Base-by-base conservation (phyloP, 2,888 invertebrate species). In the Chrysomela aeneicollis region DNA sequence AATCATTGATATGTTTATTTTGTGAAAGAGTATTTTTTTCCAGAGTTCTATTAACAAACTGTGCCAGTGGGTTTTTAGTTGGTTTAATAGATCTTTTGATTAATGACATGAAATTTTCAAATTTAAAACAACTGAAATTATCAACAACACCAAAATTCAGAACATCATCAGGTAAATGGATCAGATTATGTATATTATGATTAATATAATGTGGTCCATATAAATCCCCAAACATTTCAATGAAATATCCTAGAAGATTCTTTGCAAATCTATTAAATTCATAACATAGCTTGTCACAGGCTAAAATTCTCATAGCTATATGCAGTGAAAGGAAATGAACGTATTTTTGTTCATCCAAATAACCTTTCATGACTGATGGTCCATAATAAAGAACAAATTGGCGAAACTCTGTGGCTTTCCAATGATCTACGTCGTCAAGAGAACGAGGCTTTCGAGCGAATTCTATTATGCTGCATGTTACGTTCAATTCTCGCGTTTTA, bases 391-490 rank as follows among this genome's bases (percentile, higher is more conserved):
- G 59, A 19, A 76, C 47, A 54, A 74, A 72, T 54, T 68, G 63
- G n/a, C 73, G 59, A 17, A 70, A 70, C 61, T 73, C 73, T 26
- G 73, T 71, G 12, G 72, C 73, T 66, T 76, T 74, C 68, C 71
- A 75, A 17, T 59, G 42, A 26, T 67, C 66, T 19, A 70, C 54
- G 10, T 70, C 68, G 32, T 66, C 42, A 10, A 75, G 10, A 21
- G 46, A 18, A n/a, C 50, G 26, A 22, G 61, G 55, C 30, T 55
- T 30, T 54, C 54, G 46, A 17, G 30, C 6, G 53, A 61, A 54
- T 55, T 61, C 61, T 9, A 32, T n/a, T 32, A 54, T 22, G 19
- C 46, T 42, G 19, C 53, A 46, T 61, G n/a, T n/a, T n/a, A n/a
- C n/a, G n/a, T n/a, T n/a, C n/a, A n/a, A n/a, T n/a, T n/a, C n/a